These are phyloP conservation scores for Porites divaricata DNA, from an alignment of 92 coral and sea anemone species.

Conservation along the genomic window DNA sequence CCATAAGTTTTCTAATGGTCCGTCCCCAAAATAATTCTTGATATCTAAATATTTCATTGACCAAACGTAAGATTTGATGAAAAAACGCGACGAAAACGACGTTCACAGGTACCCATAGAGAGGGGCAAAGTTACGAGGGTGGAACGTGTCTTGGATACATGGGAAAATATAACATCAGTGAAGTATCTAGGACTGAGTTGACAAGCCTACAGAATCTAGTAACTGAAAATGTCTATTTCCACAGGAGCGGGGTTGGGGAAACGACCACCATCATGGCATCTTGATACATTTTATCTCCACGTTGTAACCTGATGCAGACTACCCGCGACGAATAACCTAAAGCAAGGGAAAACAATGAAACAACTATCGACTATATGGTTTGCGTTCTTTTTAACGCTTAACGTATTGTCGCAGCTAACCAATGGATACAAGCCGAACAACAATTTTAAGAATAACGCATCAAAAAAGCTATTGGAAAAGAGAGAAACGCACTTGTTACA, in stretches of 20 bases:
- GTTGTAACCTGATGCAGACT: background rate
- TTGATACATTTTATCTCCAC: too few relatives aligned
- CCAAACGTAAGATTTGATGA: too few relatives aligned
- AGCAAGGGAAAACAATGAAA: constrained; percentile 8
- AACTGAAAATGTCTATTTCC: background rate
- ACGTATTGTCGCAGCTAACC: background rate
- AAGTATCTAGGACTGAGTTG: too few relatives aligned
- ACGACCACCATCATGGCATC: background rate
- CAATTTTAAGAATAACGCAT: background rate
- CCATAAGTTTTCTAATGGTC: too few relatives aligned
- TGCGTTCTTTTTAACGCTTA: constrained; percentile 13
- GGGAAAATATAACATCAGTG: too few relatives aligned
- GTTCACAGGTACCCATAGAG: too few relatives aligned
- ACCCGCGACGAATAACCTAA: background rate
- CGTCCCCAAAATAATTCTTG: too few relatives aligned
- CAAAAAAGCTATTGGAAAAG: background rate
- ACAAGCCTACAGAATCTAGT: background rate
- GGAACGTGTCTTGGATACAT: too few relatives aligned
- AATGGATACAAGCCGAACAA: background rate
- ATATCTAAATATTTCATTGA: too few relatives aligned
- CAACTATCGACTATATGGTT: background rate
- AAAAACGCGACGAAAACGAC: too few relatives aligned
- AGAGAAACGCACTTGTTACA: background rate
- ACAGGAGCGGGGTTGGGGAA: background rate
- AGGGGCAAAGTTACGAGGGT: too few relatives aligned